Base-by-base conservation (phyloP, 2,888 invertebrate genomes). In the Tinea trinotella region DNA sequence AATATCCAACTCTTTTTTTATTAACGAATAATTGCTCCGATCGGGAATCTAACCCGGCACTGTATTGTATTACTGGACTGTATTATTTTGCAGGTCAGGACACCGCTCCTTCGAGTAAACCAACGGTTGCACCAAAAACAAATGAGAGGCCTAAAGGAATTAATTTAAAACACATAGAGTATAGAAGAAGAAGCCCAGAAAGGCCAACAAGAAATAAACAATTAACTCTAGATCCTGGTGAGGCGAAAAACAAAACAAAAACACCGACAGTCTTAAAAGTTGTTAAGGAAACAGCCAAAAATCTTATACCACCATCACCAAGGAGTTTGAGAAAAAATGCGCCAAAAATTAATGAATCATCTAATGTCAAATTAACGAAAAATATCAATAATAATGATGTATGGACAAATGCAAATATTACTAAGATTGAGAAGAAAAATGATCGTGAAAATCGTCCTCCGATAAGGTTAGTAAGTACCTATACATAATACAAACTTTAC, bases 371-470 rank as follows among this genome's bases (percentile, higher is more conserved):
- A 66, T 57, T 73, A 20, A 73, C 74, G 20, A 82, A 82, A 60
- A 78, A 74, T 64, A 74, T 84, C n/a, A 85, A 85, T 57, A 85
- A 84, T 61, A 84, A 84, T 61, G 74, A 76, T 59, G 73, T 80
- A 55, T 84, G 83, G 83, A 70, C 77, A 1, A 74, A 72, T 58
- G 71, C 74, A 17, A 75, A 73, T 62, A 72, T 75, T 54, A 62
- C 62, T 44, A 75, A 64, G 59, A 64, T 59, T 56, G 62, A 61
- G 40, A 40, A 40, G 13, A 40, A 40, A 7, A 4, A 3, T 13
- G 48, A 48, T 4, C 55, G 64, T 67, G 36, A 71, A 66, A 44
- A 75, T 72, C 12, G 61, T 67, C 30, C 56, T 68, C 65, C 66
- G 20, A 56, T 71, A 59, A 73, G 74, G 83, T 82, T 68, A 74